Percentiles rank a stretch among this genome's conserved stretches.
Evolutionary conservation across 2,113 vertebrate genomes (phyloP).

Genomic region (Sylvicapra grimmia): DNA sequence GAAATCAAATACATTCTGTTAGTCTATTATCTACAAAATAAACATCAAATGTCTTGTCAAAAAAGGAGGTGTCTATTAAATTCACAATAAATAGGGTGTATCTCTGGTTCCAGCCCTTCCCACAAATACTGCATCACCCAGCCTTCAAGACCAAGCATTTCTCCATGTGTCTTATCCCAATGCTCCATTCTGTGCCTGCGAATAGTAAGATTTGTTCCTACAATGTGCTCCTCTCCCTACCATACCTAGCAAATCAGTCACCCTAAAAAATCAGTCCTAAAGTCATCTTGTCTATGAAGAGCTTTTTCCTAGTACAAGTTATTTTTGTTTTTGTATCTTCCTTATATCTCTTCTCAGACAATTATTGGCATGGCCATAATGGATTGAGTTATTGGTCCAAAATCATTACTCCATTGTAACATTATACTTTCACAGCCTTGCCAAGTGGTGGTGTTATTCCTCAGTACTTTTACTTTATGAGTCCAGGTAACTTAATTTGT

Average conservation of each 20-base stretch:
- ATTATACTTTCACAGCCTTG: not conserved
- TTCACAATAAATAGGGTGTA: not conserved
- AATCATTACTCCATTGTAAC: not conserved
- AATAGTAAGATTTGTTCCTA: not conserved
- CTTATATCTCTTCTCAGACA: not conserved
- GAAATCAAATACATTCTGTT: not conserved
- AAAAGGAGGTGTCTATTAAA: fast-evolving
- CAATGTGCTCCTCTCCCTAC: fast-evolving
- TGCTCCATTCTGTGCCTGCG: not conserved
- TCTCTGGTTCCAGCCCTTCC: not conserved
- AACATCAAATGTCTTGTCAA: not conserved
- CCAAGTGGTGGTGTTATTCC: fast-evolving
- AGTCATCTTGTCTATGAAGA: not conserved
- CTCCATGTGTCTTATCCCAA: fast-evolving
- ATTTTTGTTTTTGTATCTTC: not conserved
- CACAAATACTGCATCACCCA: fast-evolving
- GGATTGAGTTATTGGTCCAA: not conserved
- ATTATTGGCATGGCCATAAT: not conserved
- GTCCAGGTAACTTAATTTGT: not conserved
- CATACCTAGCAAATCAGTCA: not conserved
- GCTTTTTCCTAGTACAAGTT: not conserved
- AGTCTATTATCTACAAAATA: not conserved
- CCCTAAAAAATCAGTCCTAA: not conserved
- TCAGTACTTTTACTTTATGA: not conserved
- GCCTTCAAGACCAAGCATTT: fast-evolving